A percentile compares a stretch with the other conserved stretches of the same genome.
Conservation (phyloP, 2,797 vertebrate genomes). For the Protosalanx chinensis region DNA sequence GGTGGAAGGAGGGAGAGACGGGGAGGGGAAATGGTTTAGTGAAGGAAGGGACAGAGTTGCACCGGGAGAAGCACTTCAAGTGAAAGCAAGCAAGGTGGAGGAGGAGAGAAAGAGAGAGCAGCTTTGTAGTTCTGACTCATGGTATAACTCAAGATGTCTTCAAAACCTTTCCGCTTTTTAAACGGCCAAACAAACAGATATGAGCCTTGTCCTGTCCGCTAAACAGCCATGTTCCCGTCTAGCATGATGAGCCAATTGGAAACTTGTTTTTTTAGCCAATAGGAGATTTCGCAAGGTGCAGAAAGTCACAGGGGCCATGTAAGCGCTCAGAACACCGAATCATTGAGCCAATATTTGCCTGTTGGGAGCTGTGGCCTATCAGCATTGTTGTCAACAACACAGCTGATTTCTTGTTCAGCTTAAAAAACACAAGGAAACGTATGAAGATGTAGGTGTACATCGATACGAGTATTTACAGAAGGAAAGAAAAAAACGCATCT, state of each 20-base stretch:
- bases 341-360: constrained; percentile 34
- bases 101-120: not conserved
- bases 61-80: not conserved
- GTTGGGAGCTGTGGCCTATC: constrained; percentile 6
- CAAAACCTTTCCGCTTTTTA: not conserved
- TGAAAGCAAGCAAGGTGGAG: not conserved
- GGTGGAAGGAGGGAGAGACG: not conserved
- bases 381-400: not conserved
- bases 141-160: not conserved
- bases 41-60: not conserved
- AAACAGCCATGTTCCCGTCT: not conserved
- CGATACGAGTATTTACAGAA: not conserved
- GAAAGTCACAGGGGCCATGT: not conserved
- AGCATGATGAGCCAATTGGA: not conserved
- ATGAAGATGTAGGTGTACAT: not conserved
- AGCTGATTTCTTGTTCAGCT: not conserved
- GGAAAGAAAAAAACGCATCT: not conserved
- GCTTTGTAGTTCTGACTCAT: not conserved
- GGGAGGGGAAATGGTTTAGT: not conserved
- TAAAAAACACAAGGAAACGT: not conserved
- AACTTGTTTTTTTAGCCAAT: constrained; percentile 17
- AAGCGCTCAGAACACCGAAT: constrained; percentile 6
- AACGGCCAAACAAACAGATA: not conserved
- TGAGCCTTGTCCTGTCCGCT: not conserved
- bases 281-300: constrained; percentile 16